Base-by-base conservation (phyloP, 1,140 invertebrate genomes). In the Lepidurus arcticus region DNA sequence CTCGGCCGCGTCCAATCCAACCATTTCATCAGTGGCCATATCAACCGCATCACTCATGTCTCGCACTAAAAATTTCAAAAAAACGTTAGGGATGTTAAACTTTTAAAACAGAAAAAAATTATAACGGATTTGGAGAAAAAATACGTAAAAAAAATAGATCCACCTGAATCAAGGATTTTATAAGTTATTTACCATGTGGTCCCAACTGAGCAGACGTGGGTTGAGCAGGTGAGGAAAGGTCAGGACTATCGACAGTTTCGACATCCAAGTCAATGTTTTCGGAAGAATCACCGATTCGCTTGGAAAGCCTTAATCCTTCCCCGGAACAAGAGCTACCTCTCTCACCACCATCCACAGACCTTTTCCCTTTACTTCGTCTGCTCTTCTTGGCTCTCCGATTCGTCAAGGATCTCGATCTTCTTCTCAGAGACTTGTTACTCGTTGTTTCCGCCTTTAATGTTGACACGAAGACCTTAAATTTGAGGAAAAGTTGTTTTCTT, bases 1-100 rank as follows among this genome's bases (percentile, higher is more conserved):
- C 13, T 73, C 73, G 42, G 42, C 16, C 21, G 65, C 77, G 78
- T 53, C 81, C 53, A 90, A 81, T 21, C 81, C 76, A 21, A 81
- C 82, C 74, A 82, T 73, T 47, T 82, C 81, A 42, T 81, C 81
- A 45, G 81, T 81, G 65, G 73, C 79, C 7, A 47, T 44, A 21
- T 73, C 73, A 42, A 24, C 16, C 11, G 65, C 77, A 79, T 53
- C 81, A 81, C 42, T 82, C 78, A 76, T 80, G 81, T 76, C 81
- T 80, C 81, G 74, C 24, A 80, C 77, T 7, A 26, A 73, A 78
- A 78, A 16, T 47, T 13, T 7, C 6, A n/a, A 43, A 24, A 79
- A 34, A 79, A n/a, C 75, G 43, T 11, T n/a, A 13, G 0, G 21
- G 53, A 16, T n/a, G 34, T 4, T 34, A 34, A 43, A 79, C 77